Evolutionary conservation across 2,888 invertebrate species (phyloP), one percentile per base, ranked within the genome.

Genomic region (Nomada lathburiana): DNA sequence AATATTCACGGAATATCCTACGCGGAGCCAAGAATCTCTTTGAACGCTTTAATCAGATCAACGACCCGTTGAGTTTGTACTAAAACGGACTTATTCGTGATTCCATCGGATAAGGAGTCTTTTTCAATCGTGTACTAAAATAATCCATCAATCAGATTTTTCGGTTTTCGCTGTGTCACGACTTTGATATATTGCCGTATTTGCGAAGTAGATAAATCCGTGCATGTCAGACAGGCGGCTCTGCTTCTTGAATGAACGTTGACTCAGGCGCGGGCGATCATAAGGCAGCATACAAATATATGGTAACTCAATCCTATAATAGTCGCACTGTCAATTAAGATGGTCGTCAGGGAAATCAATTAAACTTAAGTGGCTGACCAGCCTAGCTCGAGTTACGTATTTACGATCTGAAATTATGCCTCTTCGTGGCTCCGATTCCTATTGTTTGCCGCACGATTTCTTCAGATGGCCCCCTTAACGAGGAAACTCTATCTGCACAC

Each of bases 321-420:
- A 89, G 92, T 86, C 82, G 71, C 81, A 82, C 75, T 80, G 85
- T 88, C 91, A 90, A 92, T 92, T 90, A 90, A 90, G 89, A 91
- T 84, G 84, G 80, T 81, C 79, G 76, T 76, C 53, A 82, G 88
- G 91, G 89, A 89, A 88, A 87, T 86, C 88, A 90, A 90, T 91
- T 91, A 91, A 83, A 77, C 78, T 76, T 84, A 87, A 88, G 88
- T 90, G 86, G 77, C 78, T 76, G 83, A 77, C 76, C 82, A 67
- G 65, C 52, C 65, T 69, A 84, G 82, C 75, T 92, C 91, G 75
- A 55, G 74, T 92, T 91, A 86, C 92, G 84, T 90, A 90, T 91
- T 91, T 91, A 91, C 89, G 86, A 89, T 82, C 84, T 83, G 59
- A 86, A 90, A 91, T 91, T 82, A 88, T 87, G 86, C 86, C 74